Evolutionary conservation across 1,140 invertebrate species (phyloP).

Genomic region (Pristionchus pacificus): DNA sequence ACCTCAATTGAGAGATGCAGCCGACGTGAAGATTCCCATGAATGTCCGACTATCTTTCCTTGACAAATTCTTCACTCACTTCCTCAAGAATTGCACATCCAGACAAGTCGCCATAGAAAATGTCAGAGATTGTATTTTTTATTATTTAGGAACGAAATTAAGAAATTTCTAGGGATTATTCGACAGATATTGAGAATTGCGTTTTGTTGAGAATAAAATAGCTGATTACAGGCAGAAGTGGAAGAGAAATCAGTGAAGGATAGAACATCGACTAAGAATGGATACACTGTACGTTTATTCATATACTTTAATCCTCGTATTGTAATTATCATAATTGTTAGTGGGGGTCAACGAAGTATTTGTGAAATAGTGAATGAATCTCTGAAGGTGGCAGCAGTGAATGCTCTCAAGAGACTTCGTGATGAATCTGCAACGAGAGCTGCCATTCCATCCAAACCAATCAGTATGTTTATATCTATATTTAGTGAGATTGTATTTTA

Average conservation of each 20-base stretch:
- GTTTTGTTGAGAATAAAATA: too few relatives aligned
- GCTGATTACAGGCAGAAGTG: constrained; percentile 8
- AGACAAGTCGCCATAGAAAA: neutral
- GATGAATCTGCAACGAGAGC: too few relatives aligned
- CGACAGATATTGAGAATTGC: too few relatives aligned
- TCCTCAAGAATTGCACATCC: neutral
- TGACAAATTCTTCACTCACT: constrained; percentile 1
- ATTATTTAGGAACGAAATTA: neutral
- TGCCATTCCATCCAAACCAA: neutral
- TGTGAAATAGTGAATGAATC: neutral
- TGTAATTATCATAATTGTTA: neutral
- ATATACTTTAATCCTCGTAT: neutral
- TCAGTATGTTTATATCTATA: neutral
- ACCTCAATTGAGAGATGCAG: constrained; percentile 6
- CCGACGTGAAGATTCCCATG: constrained; percentile 1
- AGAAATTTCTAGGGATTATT: too few relatives aligned
- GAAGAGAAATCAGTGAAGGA: constrained; percentile 18
- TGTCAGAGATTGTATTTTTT: neutral
- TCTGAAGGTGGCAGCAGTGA: neutral
- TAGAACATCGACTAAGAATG: neutral
- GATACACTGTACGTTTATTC: constrained; percentile 4
- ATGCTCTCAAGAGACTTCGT: neutral
- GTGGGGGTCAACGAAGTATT: too few relatives aligned
- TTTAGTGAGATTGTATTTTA: too few relatives aligned
- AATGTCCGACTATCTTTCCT: constrained; percentile 6